These are phyloP conservation scores for Shinisaurus crocodilurus DNA, from an alignment of 2,113 vertebrate species.

Conservation along the genomic window DNA sequence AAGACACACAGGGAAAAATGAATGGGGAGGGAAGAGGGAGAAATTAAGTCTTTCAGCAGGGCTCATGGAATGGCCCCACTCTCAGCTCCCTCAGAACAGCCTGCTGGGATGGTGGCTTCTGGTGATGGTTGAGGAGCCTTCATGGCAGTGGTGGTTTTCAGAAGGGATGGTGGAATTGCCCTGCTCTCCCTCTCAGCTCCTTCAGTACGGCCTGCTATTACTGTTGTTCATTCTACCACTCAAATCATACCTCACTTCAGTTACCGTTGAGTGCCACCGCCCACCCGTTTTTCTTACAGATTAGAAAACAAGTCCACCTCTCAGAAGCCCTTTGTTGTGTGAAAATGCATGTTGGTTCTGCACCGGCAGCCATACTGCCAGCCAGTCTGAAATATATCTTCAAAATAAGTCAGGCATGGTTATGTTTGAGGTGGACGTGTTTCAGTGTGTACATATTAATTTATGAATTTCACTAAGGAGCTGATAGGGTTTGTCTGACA, in stretches of 20 bases:
- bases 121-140: too few relatives aligned
- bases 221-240: constrained; percentile 6
- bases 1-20: too few relatives aligned
- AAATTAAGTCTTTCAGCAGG: too few relatives aligned
- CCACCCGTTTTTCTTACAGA: background rate
- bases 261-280: constrained; percentile 22
- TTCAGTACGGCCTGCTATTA: background rate
- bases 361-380: constrained; percentile 31
- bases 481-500: background rate
- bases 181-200: too few relatives aligned
- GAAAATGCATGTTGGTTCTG: background rate
- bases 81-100: too few relatives aligned
- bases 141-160: too few relatives aligned
- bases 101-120: too few relatives aligned
- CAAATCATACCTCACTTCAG: background rate
- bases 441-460: constrained; percentile 28
- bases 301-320: constrained; percentile 19
- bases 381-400: constrained; percentile 21
- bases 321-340: background rate
- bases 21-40: too few relatives aligned
- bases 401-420: constrained; percentile 36
- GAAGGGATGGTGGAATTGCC: too few relatives aligned
- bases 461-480: background rate
- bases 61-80: too few relatives aligned
- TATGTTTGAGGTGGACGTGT: constrained; percentile 32